These are phyloP conservation scores for Andrena haemorrhoa DNA, from an alignment of 2,888 invertebrate genomes.

Conservation along the genomic window DNA sequence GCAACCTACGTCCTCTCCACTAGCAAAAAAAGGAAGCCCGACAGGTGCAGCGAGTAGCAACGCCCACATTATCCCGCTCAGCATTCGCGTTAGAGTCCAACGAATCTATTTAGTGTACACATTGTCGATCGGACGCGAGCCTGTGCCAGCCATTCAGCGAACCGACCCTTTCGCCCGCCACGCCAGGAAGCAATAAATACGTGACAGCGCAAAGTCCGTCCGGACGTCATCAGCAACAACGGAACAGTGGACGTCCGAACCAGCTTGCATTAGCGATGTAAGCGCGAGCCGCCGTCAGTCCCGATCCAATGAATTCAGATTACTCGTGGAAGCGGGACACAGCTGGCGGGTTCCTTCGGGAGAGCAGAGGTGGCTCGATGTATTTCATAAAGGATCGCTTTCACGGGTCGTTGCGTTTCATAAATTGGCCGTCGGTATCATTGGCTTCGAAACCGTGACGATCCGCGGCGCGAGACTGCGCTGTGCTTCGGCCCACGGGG, in stretches of 20 bases:
- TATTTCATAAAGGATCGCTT: constrained; percentile 71
- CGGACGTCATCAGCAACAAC: constrained; percentile 23
- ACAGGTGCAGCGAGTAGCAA: too few relatives aligned
- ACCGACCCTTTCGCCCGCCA: constrained; percentile 22
- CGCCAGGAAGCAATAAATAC: constrained; percentile 27
- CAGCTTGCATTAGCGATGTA: constrained; percentile 29
- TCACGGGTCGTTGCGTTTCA: constrained; percentile 73
- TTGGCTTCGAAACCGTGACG: constrained; percentile 63
- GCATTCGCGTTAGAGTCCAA: not conserved
- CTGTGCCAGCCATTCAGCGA: constrained; percentile 36
- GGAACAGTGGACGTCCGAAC: constrained; percentile 15
- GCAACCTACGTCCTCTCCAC: too few relatives aligned
- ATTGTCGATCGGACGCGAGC: constrained; percentile 23
- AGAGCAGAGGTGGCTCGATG: constrained; percentile 41
- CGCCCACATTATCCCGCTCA: not conserved
- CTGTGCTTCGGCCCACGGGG: constrained; percentile 43
- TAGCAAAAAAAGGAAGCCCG: not conserved
- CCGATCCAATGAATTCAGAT: constrained; percentile 54
- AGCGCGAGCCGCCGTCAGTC: constrained; percentile 26
- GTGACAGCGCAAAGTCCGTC: constrained; percentile 35
- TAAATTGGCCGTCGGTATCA: constrained; percentile 74
- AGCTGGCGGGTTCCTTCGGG: constrained; percentile 29
- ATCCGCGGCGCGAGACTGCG: constrained; percentile 53
- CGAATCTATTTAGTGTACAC: constrained; percentile 5
- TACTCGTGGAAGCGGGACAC: constrained; percentile 30